Conservation (phyloP, 2,888 invertebrate genomes). For the Amblyteles armatorius region DNA sequence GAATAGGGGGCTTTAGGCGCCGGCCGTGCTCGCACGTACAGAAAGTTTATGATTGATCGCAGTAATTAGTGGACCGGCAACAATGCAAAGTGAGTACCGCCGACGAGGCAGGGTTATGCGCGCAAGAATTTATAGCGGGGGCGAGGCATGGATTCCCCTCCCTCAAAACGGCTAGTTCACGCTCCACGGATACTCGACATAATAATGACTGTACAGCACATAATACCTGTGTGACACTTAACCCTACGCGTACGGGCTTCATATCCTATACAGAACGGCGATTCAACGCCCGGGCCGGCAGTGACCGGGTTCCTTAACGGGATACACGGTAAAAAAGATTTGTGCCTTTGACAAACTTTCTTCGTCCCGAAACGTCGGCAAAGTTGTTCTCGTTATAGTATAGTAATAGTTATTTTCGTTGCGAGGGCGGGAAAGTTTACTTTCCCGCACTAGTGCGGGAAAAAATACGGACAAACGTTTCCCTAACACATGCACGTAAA, state of each 20-base stretch:
- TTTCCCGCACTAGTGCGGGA: too few relatives aligned
- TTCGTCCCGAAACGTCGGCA: too few relatives aligned
- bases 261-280: too few relatives aligned
- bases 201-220: conserved; percentile 23
- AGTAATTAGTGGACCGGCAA: conserved; percentile 72
- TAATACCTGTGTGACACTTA: conserved; percentile 6
- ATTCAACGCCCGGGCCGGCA: too few relatives aligned
- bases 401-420: too few relatives aligned
- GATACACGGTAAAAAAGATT: too few relatives aligned
- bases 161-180: conserved; percentile 50
- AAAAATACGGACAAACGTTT: too few relatives aligned
- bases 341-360: too few relatives aligned
- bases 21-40: conserved; percentile 60
- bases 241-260: background rate
- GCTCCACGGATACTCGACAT: conserved; percentile 39
- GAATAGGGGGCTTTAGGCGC: background rate
- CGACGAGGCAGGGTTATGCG: conserved; percentile 68
- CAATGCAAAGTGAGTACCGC: conserved; percentile 73
- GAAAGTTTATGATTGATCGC: conserved; percentile 74
- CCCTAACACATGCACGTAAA: too few relatives aligned
- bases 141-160: conserved; percentile 57
- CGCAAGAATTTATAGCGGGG: conserved; percentile 67
- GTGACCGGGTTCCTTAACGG: too few relatives aligned
- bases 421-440: too few relatives aligned
- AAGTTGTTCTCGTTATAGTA: too few relatives aligned